Base-by-base conservation (phyloP, 1,140 invertebrate genomes). In the Hyles euphorbiae region DNA sequence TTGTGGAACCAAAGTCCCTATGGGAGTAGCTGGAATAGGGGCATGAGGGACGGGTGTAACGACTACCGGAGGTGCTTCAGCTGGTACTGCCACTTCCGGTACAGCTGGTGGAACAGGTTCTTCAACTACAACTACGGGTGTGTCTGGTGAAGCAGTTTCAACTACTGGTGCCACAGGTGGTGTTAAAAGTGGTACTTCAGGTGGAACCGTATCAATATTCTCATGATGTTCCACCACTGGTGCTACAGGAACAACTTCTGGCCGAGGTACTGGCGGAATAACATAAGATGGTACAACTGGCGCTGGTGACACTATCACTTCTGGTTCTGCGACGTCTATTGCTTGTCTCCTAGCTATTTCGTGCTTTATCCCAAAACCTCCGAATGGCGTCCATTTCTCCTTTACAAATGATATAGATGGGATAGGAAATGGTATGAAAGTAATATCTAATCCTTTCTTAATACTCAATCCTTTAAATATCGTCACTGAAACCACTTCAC, bases 311-410 rank as follows among this genome's bases (percentile, higher is more conserved):
- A 50, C 6, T 6, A 7, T 6, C 10, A 33, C 11, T 56, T 55
- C 53, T 9, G 57, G 43, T 40, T 56, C 48, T 12, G 65, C 58
- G 34, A 56, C 3, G 36, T 54, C 43, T 45, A 56, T 64, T 45
- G 60, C n/a, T 55, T 72, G 62, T 54, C 77, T 70, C 46, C 74
- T 74, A 22, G 69, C 67, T 52, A 86, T 69, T 32, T 54, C 60
- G 65, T 77, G 76, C 60, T 72, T 77, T 3, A 68, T 53, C 55
- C 74, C 76, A 59, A 76, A 76, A 45, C 61, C 67, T 51, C 76
- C 77, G 53, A 86, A 83, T 7, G 78, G 80, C 4, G 76, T 70
- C 68, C 79, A 69, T 70, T 76, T 80, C 56, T 83, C 72, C 22
- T 65, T 74, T n/a, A 76, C 65, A 55, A 76, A 70, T 0, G 64